Conservation (phyloP, 2,888 invertebrate species). For the Amphiduros pacificus region DNA sequence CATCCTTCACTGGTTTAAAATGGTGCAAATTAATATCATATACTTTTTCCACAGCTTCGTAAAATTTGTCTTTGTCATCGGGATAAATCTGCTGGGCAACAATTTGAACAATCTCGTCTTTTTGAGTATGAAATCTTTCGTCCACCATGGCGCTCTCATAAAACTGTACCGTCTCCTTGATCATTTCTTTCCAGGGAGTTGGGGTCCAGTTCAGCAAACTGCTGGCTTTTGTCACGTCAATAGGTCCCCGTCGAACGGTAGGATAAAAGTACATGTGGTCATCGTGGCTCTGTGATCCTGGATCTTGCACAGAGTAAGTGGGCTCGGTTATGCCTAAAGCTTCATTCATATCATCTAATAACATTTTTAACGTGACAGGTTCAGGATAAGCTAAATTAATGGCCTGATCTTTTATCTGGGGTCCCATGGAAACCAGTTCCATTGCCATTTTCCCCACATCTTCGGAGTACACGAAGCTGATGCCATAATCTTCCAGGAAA, state of each 20-base stretch:
- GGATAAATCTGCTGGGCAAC: conserved; percentile 37
- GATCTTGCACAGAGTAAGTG: conserved; percentile 20
- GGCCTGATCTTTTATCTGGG: conserved; percentile 40
- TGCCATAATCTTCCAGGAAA: conserved; percentile 41
- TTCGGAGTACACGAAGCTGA: conserved; percentile 60
- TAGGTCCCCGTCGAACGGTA: conserved; percentile 57
- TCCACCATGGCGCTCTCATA: conserved; percentile 54
- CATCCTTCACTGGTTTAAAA: conserved; percentile 30
- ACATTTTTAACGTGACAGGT: conserved; percentile 47
- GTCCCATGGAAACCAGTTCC: conserved; percentile 25
- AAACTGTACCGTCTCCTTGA: conserved; percentile 54
- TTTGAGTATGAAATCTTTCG: conserved; percentile 32
- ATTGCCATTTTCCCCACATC: conserved; percentile 58
- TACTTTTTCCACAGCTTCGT: conserved; percentile 24
- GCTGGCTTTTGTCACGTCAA: conserved; percentile 56
- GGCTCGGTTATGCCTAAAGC: conserved; percentile 20
- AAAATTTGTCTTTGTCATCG: conserved; percentile 25
- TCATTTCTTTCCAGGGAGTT: conserved; percentile 49
- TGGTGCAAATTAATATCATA: conserved; percentile 31
- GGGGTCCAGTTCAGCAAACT: conserved; percentile 53
- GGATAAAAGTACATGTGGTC: conserved; percentile 54
- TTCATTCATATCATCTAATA: conserved; percentile 45
- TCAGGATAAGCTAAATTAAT: conserved; percentile 59
- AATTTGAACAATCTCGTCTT: conserved; percentile 47
- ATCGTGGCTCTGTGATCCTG: background rate